Evolutionary conservation across 2,797 vertebrate genomes (phyloP).

Genomic region (Lepus townsendii): DNA sequence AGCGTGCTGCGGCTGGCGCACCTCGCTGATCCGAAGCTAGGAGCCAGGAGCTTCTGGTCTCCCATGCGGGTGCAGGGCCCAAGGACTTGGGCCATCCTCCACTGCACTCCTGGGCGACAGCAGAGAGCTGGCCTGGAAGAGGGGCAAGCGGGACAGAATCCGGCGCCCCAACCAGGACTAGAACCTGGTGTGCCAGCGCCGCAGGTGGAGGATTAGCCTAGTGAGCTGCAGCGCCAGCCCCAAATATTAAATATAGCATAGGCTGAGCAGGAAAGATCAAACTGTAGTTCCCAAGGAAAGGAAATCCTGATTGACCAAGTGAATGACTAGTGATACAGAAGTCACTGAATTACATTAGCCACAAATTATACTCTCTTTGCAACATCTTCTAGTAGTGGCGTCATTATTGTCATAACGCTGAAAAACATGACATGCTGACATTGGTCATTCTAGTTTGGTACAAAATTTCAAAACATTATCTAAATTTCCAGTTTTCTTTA

Average conservation of each 20-base stretch:
- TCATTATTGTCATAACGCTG: conserved; percentile 32
- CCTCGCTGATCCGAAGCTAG: no score
- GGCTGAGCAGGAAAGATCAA: conserved; percentile 17
- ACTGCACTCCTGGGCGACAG: no score
- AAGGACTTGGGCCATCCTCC: no score
- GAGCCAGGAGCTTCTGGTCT: no score
- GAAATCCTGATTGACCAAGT: conserved; percentile 11
- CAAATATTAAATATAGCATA: neutral
- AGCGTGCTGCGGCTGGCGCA: no score
- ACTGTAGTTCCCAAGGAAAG: neutral
- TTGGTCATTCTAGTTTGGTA: conserved; percentile 37
- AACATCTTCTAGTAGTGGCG: neutral
- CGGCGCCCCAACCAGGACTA: no score
- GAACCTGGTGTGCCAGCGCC: no score
- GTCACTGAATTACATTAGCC: conserved; percentile 34
- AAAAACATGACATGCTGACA: conserved; percentile 50
- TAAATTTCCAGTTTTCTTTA: conserved; percentile 63
- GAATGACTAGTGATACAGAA: neutral
- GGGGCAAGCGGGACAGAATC: no score
- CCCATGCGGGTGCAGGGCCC: no score
- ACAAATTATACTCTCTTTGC: neutral
- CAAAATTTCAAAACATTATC: conserved; percentile 65
- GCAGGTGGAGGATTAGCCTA: no score
- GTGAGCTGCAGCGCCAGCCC: no score
- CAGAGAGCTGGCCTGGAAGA: no score